These are phyloP conservation scores for Prionailurus bengalensis DNA, from an alignment of 2,113 vertebrate species.

Conservation along the genomic window DNA sequence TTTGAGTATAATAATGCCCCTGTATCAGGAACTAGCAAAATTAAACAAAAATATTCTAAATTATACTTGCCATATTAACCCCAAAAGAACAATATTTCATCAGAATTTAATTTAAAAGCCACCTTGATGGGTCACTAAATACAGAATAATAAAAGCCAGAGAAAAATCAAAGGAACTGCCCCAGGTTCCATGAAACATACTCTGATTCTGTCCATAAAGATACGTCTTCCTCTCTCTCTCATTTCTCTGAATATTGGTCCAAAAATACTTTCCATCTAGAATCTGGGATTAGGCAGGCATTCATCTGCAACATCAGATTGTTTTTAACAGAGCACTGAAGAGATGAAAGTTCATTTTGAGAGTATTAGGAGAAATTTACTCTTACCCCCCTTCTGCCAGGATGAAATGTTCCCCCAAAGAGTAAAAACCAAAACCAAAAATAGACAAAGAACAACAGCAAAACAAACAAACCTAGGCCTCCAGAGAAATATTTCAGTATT, in stretches of 20 bases:
- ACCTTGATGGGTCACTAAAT: not conserved
- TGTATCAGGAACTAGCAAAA: not conserved
- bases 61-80: not conserved
- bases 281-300: not conserved
- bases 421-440: not conserved
- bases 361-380: not conserved
- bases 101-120: not conserved
- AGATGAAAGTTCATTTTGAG: not conserved
- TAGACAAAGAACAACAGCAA: not conserved
- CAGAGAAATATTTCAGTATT: not conserved
- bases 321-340: not conserved
- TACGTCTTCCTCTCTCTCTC: not conserved
- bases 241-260: not conserved
- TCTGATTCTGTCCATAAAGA: not conserved
- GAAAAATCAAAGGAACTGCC: not conserved
- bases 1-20: not conserved
- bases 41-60: constrained; percentile 52
- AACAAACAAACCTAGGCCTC: not conserved
- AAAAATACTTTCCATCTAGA: not conserved
- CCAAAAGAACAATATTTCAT: not conserved
- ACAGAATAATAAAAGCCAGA: constrained; percentile 27
- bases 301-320: not conserved
- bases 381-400: not conserved
- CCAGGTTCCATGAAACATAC: not conserved
- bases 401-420: not conserved